A percentile compares a stretch with the other conserved stretches of the same genome.
phyloP scores from a whole-genome alignment of 2,113 vertebrate genomes.

The Leptobrachium leishanense region DNA sequence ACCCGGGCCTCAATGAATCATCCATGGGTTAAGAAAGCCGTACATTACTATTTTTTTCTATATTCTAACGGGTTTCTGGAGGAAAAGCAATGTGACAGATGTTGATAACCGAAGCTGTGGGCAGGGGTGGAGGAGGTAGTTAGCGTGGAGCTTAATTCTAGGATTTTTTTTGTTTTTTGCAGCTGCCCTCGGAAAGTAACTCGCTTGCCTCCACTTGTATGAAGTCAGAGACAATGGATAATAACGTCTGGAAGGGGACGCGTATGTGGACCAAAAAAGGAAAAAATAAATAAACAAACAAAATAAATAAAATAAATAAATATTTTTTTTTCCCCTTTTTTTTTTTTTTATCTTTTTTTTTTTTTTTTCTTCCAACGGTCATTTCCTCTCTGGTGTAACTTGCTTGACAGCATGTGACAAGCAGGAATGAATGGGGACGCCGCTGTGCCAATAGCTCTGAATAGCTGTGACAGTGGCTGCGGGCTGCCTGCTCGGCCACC shows the following conservation, averaged over 20 bases:
- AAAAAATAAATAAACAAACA: slow-evolving; percentile 38
- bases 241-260: slow-evolving; percentile 71
- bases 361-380: slow-evolving; percentile 69
- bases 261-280: slow-evolving; percentile 41
- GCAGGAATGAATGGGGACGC: slow-evolving; percentile 79
- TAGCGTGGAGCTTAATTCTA: slow-evolving; percentile 62
- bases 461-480: slow-evolving; percentile 76
- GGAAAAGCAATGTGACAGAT: slow-evolving; percentile 76
- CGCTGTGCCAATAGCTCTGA: slow-evolving; percentile 74
- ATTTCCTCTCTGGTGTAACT: slow-evolving; percentile 85
- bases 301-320: too few species aligned
- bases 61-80: slow-evolving; percentile 41
- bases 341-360: slow-evolving; percentile 41
- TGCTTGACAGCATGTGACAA: slow-evolving; percentile 84
- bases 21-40: slow-evolving; percentile 4
- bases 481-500: slow-evolving; percentile 77
- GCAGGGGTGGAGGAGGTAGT: slow-evolving; percentile 69
- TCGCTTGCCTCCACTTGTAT: slow-evolving; percentile 76
- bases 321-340: too few species aligned
- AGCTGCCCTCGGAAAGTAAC: slow-evolving; percentile 76
- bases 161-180: slow-evolving; percentile 65
- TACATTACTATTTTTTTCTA: too few species aligned
- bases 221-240: slow-evolving; percentile 61
- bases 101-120: slow-evolving; percentile 73
- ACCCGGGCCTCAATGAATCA: too few species aligned